Base-by-base conservation (phyloP, 2,113 vertebrate species). In the Nyctereutes procyonoides region DNA sequence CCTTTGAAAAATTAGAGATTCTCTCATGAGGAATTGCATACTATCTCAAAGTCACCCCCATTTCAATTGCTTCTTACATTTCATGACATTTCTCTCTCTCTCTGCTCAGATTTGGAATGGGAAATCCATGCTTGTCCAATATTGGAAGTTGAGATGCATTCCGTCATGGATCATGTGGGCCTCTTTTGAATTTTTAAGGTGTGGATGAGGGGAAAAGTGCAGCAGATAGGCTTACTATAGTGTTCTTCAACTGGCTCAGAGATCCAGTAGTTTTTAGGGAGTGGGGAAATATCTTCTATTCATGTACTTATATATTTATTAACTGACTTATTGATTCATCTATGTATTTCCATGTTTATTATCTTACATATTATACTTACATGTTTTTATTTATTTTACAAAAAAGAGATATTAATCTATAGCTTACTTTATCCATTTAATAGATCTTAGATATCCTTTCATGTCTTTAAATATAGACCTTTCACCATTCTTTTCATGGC, bases 81-180 rank as follows among this genome's bases (percentile, higher is more conserved):
- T 67, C n/a, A 9, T 5, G 3, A n/a, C 35, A 79, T 81, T 67
- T 67, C 8, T 73, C 32, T 38, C 35, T 9, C 20, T 67, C 30
- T 51, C 53, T 55, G 7, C 32, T 88, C 0, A 15, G n/a, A 17
- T 63, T 32, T 63, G 16, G 19, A 67, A 60, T 65, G 4, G 8
- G 38, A 71, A 69, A 2, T 8, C 28, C 38, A 3, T 35, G 26
- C 16, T 73, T 30, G 26, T 24, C 32, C 55, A 53, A 6, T 35
- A 28, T 7, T 69, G 15, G 20, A 43, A 17, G 11, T 20, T 53
- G 43, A 67, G 30, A 22, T 93, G 28, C 5, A 3, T 85, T 69
- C 53, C 20, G 0, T 9, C 26, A 5, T 10, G 16, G 3, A 67
- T 32, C 20, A 5, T 0, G 0, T 55, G 48, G 24, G 22, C 5